A percentile compares a stretch with the other conserved stretches of the same genome.
These are phyloP conservation scores for Vollenhovia emeryi DNA, from an alignment of 1,140 invertebrate species.

Conservation along the genomic window DNA sequence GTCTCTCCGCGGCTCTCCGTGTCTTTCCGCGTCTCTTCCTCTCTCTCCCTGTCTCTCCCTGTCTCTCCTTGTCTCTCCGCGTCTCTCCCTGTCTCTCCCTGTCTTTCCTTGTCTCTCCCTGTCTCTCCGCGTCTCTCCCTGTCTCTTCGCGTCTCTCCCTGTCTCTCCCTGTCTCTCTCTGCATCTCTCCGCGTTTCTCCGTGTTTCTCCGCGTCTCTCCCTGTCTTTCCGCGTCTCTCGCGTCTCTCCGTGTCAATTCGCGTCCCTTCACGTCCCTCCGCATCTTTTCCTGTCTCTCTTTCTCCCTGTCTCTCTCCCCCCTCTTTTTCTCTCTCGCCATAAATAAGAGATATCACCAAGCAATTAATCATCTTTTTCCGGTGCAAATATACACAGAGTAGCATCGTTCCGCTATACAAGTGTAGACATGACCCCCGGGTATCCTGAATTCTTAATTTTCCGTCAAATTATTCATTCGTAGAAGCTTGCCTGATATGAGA, in stretches of 20 bases:
- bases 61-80: background rate
- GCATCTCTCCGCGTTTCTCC: too few species aligned
- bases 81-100: background rate
- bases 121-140: background rate
- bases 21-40: too few species aligned
- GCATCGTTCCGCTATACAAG: background rate
- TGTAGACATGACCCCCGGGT: background rate
- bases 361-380: slow-evolving; percentile 21
- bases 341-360: background rate
- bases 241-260: too few species aligned
- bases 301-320: background rate
- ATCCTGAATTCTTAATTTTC: slow-evolving; percentile 54
- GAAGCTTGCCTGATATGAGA: slow-evolving; percentile 13
- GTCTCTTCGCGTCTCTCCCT: background rate
- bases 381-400: background rate
- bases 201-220: too few species aligned
- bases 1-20: too few species aligned
- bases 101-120: background rate
- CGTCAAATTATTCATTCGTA: slow-evolving; percentile 48
- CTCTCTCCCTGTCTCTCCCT: background rate
- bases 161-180: background rate
- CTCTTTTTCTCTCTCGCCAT: background rate
- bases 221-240: too few species aligned
- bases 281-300: background rate
- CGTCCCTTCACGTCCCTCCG: too few species aligned